These are phyloP conservation scores for Camptogramma bilineatum DNA, from an alignment of 2,888 invertebrate species.

Conservation along the genomic window DNA sequence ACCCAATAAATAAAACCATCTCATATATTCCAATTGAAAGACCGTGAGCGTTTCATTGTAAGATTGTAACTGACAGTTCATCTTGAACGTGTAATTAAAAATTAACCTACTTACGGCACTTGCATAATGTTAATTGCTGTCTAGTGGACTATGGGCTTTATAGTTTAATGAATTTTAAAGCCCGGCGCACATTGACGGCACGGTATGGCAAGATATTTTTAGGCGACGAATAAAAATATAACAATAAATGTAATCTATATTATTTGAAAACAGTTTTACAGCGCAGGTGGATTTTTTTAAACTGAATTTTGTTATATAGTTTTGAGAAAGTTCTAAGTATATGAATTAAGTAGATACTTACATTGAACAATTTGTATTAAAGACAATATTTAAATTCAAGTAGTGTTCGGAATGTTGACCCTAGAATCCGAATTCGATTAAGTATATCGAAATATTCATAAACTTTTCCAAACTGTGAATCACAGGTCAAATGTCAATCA, in stretches of 20 bases:
- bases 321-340: no score
- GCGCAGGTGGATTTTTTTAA: no score
- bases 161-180: background rate
- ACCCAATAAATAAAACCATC: slow-evolving; percentile 36
- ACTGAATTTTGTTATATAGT: no score
- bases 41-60: slow-evolving; percentile 55
- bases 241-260: no score
- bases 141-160: slow-evolving; percentile 1
- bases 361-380: background rate
- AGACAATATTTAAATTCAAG: background rate
- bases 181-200: no score
- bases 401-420: background rate
- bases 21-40: slow-evolving; percentile 39
- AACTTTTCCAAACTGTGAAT: no score
- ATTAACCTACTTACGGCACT: slow-evolving; percentile 69
- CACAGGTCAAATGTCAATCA: no score
- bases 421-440: no score
- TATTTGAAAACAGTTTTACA: no score
- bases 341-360: background rate
- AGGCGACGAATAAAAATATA: no score
- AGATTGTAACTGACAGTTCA: slow-evolving; percentile 62
- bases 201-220: no score
- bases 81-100: slow-evolving; percentile 70
- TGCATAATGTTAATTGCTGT: slow-evolving; percentile 46
- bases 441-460: no score